Base-by-base conservation (phyloP, 2,888 invertebrate genomes). In the Mesorhabditis belari region DNA sequence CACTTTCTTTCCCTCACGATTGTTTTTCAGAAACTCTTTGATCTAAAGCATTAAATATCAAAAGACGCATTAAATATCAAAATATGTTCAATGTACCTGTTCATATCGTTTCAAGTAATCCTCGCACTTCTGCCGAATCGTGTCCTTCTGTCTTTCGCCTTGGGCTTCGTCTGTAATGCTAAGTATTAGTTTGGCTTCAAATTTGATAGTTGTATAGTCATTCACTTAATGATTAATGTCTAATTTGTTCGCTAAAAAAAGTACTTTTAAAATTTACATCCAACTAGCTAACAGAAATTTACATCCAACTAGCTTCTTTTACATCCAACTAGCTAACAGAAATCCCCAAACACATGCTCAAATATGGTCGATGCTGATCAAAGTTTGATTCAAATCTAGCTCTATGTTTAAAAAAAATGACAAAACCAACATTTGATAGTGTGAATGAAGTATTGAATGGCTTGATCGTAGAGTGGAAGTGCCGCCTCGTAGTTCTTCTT, bases 401-500 rank as follows among this genome's bases (percentile, higher is more conserved):
- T 17, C 19, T 27, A 25, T 4, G 5, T 58, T 52, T 17, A 23
- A 26, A 25, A 21, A 26, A 56, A 57, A 49, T 58, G 25, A 35
- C 21, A 60, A 55, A 63, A 84, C 86, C 84, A 84, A 91, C 91
- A 98, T 87, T 98, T 99, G 50, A 98, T 92, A 57, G 96, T 92
- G 85, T 99, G 98, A 25, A 99, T 86, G 83, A 98, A 99, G 83
- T 96, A 96, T 82, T 99, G 95, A 5, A 96, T 93, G 9, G 91
- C 92, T 84, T 95, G 92, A 83, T 95, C 92, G 82, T 98, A 98
- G 25, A 95, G 86, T 68, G 90, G 87, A 71, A 98, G 84, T 0
- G 98, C 98, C 85, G 95, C 95, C 75, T 90, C 92, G 84, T 94
- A 98, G 82, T 98, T 96, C 82, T 95, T 94, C 76, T 91, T 92